phyloP scores from a whole-genome alignment of 1,140 invertebrate genomes.

The Drosophila nannoptera region DNA sequence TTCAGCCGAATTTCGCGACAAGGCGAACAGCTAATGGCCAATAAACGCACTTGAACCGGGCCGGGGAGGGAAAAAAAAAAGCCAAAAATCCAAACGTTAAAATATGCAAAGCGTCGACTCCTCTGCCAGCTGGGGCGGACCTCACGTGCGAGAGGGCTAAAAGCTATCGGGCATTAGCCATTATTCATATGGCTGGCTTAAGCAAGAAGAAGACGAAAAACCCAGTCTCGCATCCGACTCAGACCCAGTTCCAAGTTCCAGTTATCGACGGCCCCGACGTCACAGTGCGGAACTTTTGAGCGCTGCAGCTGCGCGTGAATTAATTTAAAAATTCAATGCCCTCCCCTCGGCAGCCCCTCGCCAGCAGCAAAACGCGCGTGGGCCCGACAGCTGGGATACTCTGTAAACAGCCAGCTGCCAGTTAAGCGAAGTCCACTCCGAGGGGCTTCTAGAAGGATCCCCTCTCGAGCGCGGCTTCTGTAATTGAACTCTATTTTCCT shows the following conservation, averaged over 20 bases:
- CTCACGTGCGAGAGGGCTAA: constrained; percentile 50
- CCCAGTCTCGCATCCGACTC: neutral
- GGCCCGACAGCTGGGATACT: too few relatives aligned
- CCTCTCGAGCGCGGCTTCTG: too few relatives aligned
- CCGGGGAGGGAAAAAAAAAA: constrained; percentile 16
- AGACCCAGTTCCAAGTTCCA: constrained; percentile 21
- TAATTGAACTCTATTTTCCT: too few relatives aligned
- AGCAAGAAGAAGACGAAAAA: constrained; percentile 28
- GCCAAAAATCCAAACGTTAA: too few relatives aligned
- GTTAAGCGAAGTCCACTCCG: too few relatives aligned
- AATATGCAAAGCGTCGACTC: too few relatives aligned
- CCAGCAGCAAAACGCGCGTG: too few relatives aligned
- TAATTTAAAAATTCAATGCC: constrained; percentile 57
- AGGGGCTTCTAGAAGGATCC: too few relatives aligned
- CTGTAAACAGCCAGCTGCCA: too few relatives aligned
- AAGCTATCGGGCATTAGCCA: neutral
- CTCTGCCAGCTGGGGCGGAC: neutral
- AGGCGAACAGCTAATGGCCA: constrained; percentile 48
- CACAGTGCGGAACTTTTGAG: constrained; percentile 41
- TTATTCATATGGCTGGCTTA: neutral
- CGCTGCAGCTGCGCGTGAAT: constrained; percentile 57
- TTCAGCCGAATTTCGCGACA: constrained; percentile 28
- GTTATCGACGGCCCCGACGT: constrained; percentile 37
- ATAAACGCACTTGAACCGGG: constrained; percentile 67
- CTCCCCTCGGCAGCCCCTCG: neutral